Evolutionary conservation across 2,888 invertebrate genomes (phyloP), one percentile per base, ranked within the genome.

Genomic region (Watsonalla cultraria): DNA sequence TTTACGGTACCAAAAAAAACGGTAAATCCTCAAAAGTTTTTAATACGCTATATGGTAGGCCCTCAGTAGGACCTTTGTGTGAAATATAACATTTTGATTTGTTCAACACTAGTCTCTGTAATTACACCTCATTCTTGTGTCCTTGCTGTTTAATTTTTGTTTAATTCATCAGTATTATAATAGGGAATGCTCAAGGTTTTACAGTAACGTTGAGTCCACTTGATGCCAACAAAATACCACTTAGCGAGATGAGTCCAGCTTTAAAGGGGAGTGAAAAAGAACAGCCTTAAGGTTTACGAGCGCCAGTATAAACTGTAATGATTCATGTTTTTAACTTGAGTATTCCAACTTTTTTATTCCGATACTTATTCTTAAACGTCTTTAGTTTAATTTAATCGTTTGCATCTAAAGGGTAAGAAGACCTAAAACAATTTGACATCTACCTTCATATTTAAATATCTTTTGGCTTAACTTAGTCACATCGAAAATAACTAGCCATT

Each of bases 141-240:
- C 24, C 24, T 24, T 24, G 24, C 1, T 24, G 24, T n/a, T n/a
- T n/a, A n/a, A n/a, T n/a, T n/a, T n/a, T n/a, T n/a, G 14, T 8
- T 49, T 14, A 14, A 15, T 48, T 7, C 37, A 13, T 8, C 13
- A 13, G 37, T 14, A 6, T 13, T 8, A 37, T 9, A 49, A 37
- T 5, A 14, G 8, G 0, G 37, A 48, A 8, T 9, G 14, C 49
- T 9, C 8, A 39, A 9, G 34, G 5, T 15, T 39, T 39, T n/a
- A 8, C 37, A 49, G 49, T 15, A 48, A 49, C 4, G 6, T 49
- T 37, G 14, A 39, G 49, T 37, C 49, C 15, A 47, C 46, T 46
- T 58, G 45, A 58, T 48, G 55, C 50, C 57, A 52, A 55, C 62
- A 60, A 61, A 57, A 56, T 55, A 58, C 56, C 64, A 64, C 64